A percentile compares a stretch with the other conserved stretches of the same genome.
Conservation (phyloP, 2,113 vertebrate genomes). For the Scytalopus superciliaris region DNA sequence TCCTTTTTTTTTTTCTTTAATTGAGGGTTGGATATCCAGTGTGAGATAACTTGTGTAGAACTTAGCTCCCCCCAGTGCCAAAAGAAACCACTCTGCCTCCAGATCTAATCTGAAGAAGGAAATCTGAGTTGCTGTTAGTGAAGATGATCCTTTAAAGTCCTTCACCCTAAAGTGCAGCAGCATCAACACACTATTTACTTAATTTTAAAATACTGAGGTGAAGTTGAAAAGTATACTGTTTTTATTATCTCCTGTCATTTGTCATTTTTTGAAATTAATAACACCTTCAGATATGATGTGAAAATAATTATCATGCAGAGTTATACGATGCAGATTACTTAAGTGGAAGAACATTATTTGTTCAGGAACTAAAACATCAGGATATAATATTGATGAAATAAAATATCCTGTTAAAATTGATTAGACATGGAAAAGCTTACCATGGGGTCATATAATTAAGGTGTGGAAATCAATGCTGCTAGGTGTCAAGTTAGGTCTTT, state of each 20-base stretch:
- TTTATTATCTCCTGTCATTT: not conserved
- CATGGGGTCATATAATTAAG: not conserved
- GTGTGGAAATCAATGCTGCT: not conserved
- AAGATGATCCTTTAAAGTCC: not conserved
- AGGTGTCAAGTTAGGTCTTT: not conserved
- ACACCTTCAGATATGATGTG: not conserved
- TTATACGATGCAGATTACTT: not conserved
- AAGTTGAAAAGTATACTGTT: not conserved
- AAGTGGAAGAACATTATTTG: not conserved
- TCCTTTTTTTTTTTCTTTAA: not conserved
- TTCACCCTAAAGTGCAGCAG: not conserved
- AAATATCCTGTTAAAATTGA: not conserved
- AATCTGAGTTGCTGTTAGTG: not conserved
- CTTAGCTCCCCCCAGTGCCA: not conserved
- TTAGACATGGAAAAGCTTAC: not conserved
- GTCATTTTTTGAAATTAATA: not conserved
- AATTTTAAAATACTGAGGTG: not conserved
- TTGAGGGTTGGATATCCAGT: not conserved
- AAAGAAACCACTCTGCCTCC: not conserved
- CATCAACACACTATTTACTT: not conserved
- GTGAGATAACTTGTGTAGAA: not conserved
- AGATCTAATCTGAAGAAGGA: not conserved
- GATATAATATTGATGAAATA: not conserved
- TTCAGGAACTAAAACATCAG: not conserved
- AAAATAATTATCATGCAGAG: not conserved